Evolutionary conservation across 2,113 vertebrate species (phyloP), one percentile per base, ranked within the genome.

Genomic region (Salvelinus fontinalis): DNA sequence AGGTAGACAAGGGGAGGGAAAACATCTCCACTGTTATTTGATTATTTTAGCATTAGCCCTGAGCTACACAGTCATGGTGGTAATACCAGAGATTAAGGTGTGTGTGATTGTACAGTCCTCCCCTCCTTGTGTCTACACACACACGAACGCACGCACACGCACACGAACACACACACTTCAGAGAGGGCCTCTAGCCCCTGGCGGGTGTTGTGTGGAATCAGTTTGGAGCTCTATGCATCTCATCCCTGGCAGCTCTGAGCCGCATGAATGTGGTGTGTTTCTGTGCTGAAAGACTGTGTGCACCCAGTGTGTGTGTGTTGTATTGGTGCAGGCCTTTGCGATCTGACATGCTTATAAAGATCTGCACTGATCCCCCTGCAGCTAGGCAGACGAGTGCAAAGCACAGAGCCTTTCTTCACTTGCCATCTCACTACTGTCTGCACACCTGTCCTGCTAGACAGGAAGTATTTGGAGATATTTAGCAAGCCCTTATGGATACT

Each of bases 51-150:
- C 82, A 78, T 81, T 86, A 18, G 88, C 88, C 91, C 87, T 87
- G 83, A 79, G 89, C 59, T 62, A n/a, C 85, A 70, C 80, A 81
- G 78, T 86, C 86, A 87, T 86, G 76, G 89, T 66, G 86, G 77
- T 91, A 88, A 90, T 90, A 89, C 87, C 87, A 86, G 83, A 91
- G 86, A 90, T 92, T 91, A 92, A 92, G 87, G 89, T 90, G 85
- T 92, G 85, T 92, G 90, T 84, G 90, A 67, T 90, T 87, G 84
- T 76, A 81, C 74, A 89, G 79, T 79, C 83, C 82, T 86, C 83
- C 81, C 84, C 86, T 82, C 57, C 66, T 29, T 18, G 13, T 5
- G 7, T 16, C 59, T 16, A 62, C 59, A n/a, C n/a, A 24, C 59
- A 62, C 59, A 22, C 59, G 0, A 3, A 79, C 16, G 51, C 69